phyloP scores from a whole-genome alignment of 2,797 vertebrate genomes.

The Okamejei kenojei region DNA sequence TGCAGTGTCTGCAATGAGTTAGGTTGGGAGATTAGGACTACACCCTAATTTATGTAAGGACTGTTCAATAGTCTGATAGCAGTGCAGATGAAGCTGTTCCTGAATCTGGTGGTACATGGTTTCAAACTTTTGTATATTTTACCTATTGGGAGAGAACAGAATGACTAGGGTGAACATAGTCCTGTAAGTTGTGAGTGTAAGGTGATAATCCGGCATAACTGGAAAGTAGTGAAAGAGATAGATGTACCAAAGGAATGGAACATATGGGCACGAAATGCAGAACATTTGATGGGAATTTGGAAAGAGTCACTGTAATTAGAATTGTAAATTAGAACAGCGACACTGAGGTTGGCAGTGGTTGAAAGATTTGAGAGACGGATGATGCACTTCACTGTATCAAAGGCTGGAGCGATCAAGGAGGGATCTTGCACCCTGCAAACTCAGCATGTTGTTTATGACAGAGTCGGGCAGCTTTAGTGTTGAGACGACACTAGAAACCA shows the following conservation, averaged over 20 bases:
- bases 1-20: no score
- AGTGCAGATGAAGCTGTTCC: no score
- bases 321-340: background rate
- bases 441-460: background rate
- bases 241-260: background rate
- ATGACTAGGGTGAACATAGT: no score
- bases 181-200: background rate
- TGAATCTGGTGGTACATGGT: no score
- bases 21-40: no score
- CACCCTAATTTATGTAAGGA: no score
- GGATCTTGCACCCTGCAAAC: background rate
- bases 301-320: background rate
- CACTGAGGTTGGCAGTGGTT: background rate
- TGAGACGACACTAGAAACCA: background rate
- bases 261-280: background rate
- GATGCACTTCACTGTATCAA: background rate
- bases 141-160: no score
- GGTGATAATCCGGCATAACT: background rate
- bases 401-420: background rate
- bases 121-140: no score
- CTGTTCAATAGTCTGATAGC: no score
- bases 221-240: background rate
- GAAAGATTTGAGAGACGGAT: background rate
- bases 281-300: background rate
- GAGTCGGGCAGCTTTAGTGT: background rate